Evolutionary conservation across 2,888 invertebrate genomes (phyloP), one percentile per base, ranked within the genome.

Genomic region (Lasioglossum lativentre): DNA sequence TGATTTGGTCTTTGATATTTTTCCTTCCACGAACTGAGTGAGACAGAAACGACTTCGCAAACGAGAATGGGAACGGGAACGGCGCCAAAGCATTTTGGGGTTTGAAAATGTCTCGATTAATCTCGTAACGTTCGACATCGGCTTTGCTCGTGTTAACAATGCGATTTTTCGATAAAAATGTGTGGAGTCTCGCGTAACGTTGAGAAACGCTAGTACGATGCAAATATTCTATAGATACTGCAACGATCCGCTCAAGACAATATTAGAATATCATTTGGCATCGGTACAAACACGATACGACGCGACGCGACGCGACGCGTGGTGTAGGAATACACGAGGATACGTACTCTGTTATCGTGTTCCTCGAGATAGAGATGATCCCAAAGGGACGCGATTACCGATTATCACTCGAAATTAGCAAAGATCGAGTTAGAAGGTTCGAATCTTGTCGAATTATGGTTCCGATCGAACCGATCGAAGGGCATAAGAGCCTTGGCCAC

Each of bases 401-500:
- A 89, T 86, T 79, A 76, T 59, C 78, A 80, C 78, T 73, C 71
- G 83, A 30, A 82, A 83, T 79, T 72, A 76, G 80, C 72, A 81
- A 70, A 80, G 83, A 83, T 82, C 78, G 81, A 73, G 80, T 45
- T 72, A 86, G 80, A 71, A 80, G 82, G 76, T 78, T 88, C 86
- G 89, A 89, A 89, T 90, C 86, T n/a, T 12, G 12, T n/a, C 56
- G n/a, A 10, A 56, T 10, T n/a, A 10, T 10, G n/a, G 85, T 83
- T 77, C 80, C 89, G 86, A 89, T 89, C 86, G 82, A 89, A 5
- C 86, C 40, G 78, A 66, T 72, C 78, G 70, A n/a, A 16, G 40
- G 66, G 38, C 70, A 82, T 86, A 82, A 89, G 86, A 84, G 81
- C 76, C 66, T 72, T 56, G 40, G 42, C 38, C 75, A 30, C 52